These are phyloP conservation scores for Chironomus striatipennis DNA, from an alignment of 1,140 invertebrate species.

Conservation along the genomic window DNA sequence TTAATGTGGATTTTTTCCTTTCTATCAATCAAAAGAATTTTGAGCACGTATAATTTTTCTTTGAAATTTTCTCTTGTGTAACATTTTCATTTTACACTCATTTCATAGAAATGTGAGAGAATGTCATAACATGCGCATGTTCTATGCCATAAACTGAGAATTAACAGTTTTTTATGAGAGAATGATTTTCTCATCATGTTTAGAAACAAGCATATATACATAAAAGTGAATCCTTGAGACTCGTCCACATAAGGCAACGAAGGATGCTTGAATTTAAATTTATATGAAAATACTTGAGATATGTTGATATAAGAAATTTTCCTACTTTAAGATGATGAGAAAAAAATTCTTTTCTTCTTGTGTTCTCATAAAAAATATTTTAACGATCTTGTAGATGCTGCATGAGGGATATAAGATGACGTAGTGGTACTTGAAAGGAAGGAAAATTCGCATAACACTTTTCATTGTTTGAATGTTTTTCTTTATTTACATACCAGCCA, in stretches of 20 bases:
- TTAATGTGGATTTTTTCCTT: too few relatives aligned
- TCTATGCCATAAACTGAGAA: constrained; percentile 6
- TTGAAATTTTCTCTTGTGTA: background rate
- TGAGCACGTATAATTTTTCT: too few relatives aligned
- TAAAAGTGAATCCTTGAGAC: background rate
- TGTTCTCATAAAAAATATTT: background rate
- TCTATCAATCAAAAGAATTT: too few relatives aligned
- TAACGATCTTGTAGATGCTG: background rate
- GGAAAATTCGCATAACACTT: too few relatives aligned
- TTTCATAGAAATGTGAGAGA: background rate
- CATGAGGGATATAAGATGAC: background rate
- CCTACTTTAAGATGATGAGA: background rate
- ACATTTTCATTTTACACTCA: too few relatives aligned
- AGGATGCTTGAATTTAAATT: constrained; percentile 8
- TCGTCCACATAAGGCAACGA: background rate
- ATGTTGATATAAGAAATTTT: constrained; percentile 1
- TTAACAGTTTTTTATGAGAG: too few relatives aligned
- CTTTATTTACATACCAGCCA: too few relatives aligned
- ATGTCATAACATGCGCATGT: background rate
- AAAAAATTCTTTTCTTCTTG: background rate
- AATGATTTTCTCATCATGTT: background rate
- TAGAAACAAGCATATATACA: background rate
- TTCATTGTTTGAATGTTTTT: too few relatives aligned
- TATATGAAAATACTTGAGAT: background rate
- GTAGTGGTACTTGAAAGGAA: too few relatives aligned